These are phyloP conservation scores for Grammomys surdaster DNA, from an alignment of 2,113 vertebrate genomes.

Conservation along the genomic window DNA sequence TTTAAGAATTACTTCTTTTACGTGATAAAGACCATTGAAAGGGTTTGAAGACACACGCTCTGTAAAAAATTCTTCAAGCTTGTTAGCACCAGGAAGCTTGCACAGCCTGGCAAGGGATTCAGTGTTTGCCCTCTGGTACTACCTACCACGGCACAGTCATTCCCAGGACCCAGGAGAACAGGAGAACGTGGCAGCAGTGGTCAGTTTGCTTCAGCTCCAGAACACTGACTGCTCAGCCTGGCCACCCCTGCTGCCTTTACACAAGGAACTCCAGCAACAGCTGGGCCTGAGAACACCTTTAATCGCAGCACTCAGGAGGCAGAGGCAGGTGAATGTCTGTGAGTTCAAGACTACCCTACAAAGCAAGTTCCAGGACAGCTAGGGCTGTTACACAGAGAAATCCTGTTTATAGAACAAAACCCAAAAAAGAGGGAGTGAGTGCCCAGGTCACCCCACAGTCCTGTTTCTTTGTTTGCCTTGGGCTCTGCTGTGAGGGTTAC, in stretches of 20 bases:
- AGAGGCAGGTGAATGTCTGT: not conserved
- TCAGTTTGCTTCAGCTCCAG: not conserved
- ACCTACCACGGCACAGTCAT: not conserved
- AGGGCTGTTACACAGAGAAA: not conserved
- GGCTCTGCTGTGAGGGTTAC: not conserved
- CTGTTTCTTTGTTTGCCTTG: not conserved
- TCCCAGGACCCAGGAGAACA: not conserved
- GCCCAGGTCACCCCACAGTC: not conserved
- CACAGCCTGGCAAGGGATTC: not conserved
- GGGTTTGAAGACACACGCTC: conserved; percentile 5
- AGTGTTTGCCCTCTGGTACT: not conserved
- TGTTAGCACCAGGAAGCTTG: not conserved
- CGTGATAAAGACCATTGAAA: conserved; percentile 19
- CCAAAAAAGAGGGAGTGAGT: not conserved
- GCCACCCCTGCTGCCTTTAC: no score
- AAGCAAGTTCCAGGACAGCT: not conserved
- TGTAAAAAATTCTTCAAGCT: not conserved
- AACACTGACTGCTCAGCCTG: not conserved
- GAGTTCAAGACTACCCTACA: not conserved
- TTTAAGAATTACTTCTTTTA: conserved; percentile 56
- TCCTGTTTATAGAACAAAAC: not conserved
- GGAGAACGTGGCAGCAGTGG: not conserved
- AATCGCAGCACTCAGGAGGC: not conserved
- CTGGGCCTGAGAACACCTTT: not conserved
- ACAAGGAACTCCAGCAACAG: not conserved